These are phyloP conservation scores for Dendroctonus valens DNA, from an alignment of 1,140 invertebrate genomes.

Conservation along the genomic window DNA sequence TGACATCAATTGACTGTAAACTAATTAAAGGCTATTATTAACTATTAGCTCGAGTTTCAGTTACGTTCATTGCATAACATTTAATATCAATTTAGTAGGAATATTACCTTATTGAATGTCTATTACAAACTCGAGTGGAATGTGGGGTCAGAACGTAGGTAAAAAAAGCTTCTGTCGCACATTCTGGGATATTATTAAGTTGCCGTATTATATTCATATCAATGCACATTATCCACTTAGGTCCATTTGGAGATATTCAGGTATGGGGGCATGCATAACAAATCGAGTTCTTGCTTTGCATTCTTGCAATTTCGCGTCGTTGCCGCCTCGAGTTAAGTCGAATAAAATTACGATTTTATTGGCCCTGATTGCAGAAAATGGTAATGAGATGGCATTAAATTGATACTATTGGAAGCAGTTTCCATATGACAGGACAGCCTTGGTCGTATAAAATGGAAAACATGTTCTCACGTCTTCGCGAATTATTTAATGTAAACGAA, in stretches of 20 bases:
- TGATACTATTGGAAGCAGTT: conserved; percentile 18
- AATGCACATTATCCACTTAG: too few relatives aligned
- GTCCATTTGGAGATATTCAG: conserved; percentile 6
- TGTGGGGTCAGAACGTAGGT: too few relatives aligned
- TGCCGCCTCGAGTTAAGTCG: conserved; percentile 22
- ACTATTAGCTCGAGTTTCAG: too few relatives aligned
- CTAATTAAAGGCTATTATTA: too few relatives aligned
- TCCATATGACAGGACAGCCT: conserved; percentile 6
- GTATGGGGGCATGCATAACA: conserved; percentile 1
- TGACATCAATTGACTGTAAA: too few relatives aligned
- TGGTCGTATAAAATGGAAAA: conserved; percentile 20
- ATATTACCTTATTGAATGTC: too few relatives aligned
- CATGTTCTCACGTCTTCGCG: conserved; percentile 10
- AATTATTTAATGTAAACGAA: not conserved
- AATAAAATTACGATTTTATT: conserved; percentile 30
- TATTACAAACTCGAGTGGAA: too few relatives aligned
- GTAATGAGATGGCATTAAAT: conserved; percentile 26
- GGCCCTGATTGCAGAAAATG: conserved; percentile 24
- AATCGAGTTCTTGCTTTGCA: conserved; percentile 23
- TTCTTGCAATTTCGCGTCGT: conserved; percentile 21
- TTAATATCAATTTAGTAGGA: too few relatives aligned
- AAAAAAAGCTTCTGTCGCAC: too few relatives aligned
- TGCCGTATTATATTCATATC: too few relatives aligned
- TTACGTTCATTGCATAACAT: too few relatives aligned
- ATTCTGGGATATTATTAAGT: too few relatives aligned